phyloP scores from a whole-genome alignment of 2,113 vertebrate genomes.

The Rhynchopsitta pachyrhyncha region DNA sequence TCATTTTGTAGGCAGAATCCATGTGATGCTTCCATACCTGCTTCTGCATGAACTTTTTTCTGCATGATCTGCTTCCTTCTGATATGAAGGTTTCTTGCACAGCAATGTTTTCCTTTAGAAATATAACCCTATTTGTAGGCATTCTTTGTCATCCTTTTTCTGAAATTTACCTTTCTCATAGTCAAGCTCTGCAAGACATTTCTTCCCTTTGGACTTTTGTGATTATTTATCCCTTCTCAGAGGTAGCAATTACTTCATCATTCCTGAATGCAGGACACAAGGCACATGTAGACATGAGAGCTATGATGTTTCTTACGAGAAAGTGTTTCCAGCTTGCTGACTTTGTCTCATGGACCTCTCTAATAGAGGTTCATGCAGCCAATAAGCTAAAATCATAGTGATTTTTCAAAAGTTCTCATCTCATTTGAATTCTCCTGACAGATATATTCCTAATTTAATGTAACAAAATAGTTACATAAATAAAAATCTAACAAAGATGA shows the following conservation, averaged over 20 bases:
- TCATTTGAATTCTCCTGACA: neutral
- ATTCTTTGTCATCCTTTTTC: neutral
- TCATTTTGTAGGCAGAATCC: neutral
- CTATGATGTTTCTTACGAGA: neutral
- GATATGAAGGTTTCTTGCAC: neutral
- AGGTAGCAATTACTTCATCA: neutral
- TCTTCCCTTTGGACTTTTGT: neutral
- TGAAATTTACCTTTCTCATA: neutral
- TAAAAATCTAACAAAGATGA: neutral
- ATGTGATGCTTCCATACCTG: neutral
- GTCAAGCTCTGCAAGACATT: neutral
- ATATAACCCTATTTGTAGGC: neutral
- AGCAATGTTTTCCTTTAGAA: neutral
- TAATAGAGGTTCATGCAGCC: neutral
- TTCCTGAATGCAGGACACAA: neutral
- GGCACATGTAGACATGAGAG: neutral
- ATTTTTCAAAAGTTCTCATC: neutral
- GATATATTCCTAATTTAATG: neutral
- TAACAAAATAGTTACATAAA: neutral
- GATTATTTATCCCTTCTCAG: neutral
- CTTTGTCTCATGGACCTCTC: neutral
- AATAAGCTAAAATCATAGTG: neutral
- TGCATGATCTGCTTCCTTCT: neutral
- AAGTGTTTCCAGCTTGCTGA: neutral
- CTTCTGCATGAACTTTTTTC: neutral